A percentile compares a stretch with the other conserved stretches of the same genome.
Evolutionary conservation across 2,797 vertebrate genomes (phyloP).

Genomic region (Chromis chromis): DNA sequence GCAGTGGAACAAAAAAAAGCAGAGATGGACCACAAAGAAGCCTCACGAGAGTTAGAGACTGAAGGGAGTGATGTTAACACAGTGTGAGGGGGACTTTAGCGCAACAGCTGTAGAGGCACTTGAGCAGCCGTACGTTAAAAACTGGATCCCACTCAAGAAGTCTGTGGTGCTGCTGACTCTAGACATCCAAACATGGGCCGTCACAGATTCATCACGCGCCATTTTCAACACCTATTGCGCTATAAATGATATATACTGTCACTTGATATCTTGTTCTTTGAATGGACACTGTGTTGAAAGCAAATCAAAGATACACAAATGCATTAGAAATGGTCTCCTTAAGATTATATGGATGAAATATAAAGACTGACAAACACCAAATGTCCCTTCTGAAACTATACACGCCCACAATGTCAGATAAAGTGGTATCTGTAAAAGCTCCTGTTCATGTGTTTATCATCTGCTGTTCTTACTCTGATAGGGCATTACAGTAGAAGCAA

Average conservation of each 20-base stretch:
- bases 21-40: background rate
- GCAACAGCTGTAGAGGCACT: constrained; percentile 32
- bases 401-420: too few relatives aligned
- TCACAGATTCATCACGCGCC: background rate
- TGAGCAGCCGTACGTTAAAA: constrained; percentile 11
- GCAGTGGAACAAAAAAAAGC: background rate
- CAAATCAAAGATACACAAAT: background rate
- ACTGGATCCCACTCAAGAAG: background rate
- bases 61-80: constrained; percentile 11
- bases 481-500: background rate
- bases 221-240: background rate
- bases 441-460: background rate
- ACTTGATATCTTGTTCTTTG: background rate
- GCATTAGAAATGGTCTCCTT: background rate
- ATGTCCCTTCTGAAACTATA: too few relatives aligned
- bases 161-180: background rate
- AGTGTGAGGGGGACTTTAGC: constrained; percentile 4
- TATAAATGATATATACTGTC: background rate
- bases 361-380: too few relatives aligned
- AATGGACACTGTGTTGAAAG: background rate
- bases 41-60: constrained; percentile 7
- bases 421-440: background rate
- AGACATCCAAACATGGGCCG: background rate
- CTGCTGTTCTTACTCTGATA: background rate
- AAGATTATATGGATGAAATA: too few relatives aligned